Conservation (phyloP, 2,888 invertebrate genomes). For the Meganola albula region DNA sequence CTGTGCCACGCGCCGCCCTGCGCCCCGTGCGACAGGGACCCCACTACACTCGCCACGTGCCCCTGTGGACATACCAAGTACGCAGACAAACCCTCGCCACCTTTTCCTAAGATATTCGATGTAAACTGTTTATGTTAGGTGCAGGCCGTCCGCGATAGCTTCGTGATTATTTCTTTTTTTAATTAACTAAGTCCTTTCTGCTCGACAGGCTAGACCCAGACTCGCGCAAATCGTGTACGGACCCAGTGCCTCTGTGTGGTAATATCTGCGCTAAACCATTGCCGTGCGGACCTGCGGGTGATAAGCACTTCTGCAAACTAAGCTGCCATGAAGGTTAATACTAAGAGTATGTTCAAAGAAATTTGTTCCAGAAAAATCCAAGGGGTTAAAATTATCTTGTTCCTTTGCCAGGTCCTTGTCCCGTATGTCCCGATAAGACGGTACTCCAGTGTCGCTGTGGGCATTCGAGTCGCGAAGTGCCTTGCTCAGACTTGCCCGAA, state of each 20-base stretch:
- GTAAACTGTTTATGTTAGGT: background rate
- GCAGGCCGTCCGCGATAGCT: background rate
- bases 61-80: constrained; percentile 60
- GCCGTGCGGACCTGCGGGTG: constrained; percentile 81
- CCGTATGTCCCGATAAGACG: constrained; percentile 86
- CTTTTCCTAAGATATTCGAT: background rate
- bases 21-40: constrained; percentile 74
- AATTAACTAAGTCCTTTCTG: background rate
- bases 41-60: constrained; percentile 44
- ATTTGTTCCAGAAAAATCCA: background rate
- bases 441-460: constrained; percentile 91
- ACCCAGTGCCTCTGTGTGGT: constrained; percentile 89
- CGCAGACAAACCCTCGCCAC: constrained; percentile 11
- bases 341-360: background rate
- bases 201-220: constrained; percentile 49
- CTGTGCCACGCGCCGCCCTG: constrained; percentile 92
- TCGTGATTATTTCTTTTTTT: background rate
- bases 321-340: constrained; percentile 79
- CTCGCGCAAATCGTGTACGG: constrained; percentile 83
- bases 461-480: constrained; percentile 87
- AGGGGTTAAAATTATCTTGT: background rate
- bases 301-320: constrained; percentile 82
- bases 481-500: constrained; percentile 83
- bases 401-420: constrained; percentile 80
- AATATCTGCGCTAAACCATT: constrained; percentile 81